phyloP scores from a whole-genome alignment of 2,888 invertebrate species.

The Argyra leucocephala region DNA sequence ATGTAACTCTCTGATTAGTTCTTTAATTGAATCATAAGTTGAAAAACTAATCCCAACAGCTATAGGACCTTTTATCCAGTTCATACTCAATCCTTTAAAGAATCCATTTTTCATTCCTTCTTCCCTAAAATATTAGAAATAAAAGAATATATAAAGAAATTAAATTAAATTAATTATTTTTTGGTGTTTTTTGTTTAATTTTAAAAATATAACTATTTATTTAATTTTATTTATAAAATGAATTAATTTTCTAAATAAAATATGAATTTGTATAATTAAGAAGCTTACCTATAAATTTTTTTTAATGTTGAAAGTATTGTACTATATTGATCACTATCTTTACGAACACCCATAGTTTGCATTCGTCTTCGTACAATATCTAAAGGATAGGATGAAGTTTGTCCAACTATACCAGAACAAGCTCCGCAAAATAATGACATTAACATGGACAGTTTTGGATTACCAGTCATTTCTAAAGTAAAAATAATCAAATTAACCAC shows the following conservation, averaged over 20 bases:
- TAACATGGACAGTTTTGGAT: constrained; percentile 48
- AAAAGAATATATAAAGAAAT: not conserved
- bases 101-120: constrained; percentile 85
- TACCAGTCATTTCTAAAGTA: constrained; percentile 41
- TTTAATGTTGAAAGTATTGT: constrained; percentile 58
- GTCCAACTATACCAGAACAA: constrained; percentile 83
- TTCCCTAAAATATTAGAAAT: constrained; percentile 48
- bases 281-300: constrained; percentile 59
- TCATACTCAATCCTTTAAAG: constrained; percentile 98
- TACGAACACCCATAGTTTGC: constrained; percentile 49
- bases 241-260: no score
- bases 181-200: not conserved
- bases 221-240: not conserved
- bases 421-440: constrained; percentile 77
- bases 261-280: not conserved
- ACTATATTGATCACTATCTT: constrained; percentile 48
- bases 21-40: constrained; percentile 74
- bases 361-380: constrained; percentile 69
- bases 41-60: constrained; percentile 94
- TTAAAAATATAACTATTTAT: not conserved
- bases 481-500: not conserved
- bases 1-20: constrained; percentile 47
- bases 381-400: constrained; percentile 91
- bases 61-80: constrained; percentile 91
- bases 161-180: not conserved